Evolutionary conservation across 2,888 invertebrate species (phyloP).

Genomic region (Blera fallax): DNA sequence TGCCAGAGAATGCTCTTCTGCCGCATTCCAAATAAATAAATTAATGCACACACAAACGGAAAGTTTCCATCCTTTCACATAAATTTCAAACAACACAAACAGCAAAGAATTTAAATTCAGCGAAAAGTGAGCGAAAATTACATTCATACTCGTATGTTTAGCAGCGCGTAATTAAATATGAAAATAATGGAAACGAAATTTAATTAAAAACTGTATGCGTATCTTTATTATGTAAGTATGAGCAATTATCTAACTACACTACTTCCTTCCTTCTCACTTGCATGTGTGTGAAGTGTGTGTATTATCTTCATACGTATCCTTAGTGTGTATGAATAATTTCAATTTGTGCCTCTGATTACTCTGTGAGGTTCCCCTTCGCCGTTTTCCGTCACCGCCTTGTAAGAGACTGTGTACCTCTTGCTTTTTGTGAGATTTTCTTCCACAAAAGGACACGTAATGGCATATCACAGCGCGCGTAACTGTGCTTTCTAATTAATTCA

Average conservation of each 20-base stretch:
- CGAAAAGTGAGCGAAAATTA: slow-evolving; percentile 46
- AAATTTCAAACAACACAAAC: slow-evolving; percentile 1
- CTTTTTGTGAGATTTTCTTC: slow-evolving; percentile 16
- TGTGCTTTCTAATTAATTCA: slow-evolving; percentile 71
- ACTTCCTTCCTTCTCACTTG: slow-evolving; percentile 16
- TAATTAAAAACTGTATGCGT: slow-evolving; percentile 68
- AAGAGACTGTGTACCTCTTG: background rate
- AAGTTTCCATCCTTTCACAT: background rate
- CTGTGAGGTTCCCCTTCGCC: background rate
- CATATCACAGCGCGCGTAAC: slow-evolving; percentile 66
- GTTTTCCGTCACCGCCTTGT: background rate
- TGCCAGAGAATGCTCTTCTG: background rate
- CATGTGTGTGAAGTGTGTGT: background rate
- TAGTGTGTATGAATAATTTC: slow-evolving; percentile 63
- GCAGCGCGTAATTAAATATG: slow-evolving; percentile 66
- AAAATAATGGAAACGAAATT: slow-evolving; percentile 68
- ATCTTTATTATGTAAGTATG: slow-evolving; percentile 46
- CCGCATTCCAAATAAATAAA: background rate
- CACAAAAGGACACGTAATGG: slow-evolving; percentile 59
- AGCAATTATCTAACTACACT: slow-evolving; percentile 63
- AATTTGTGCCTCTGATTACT: slow-evolving; percentile 64
- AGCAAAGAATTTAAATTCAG: slow-evolving; percentile 12
- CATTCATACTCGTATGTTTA: slow-evolving; percentile 30
- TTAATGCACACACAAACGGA: background rate
- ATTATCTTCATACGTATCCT: slow-evolving; percentile 5